Evolutionary conservation across 2,113 vertebrate species (phyloP), one percentile per base, ranked within the genome.

Genomic region (Zosterops japonicus): DNA sequence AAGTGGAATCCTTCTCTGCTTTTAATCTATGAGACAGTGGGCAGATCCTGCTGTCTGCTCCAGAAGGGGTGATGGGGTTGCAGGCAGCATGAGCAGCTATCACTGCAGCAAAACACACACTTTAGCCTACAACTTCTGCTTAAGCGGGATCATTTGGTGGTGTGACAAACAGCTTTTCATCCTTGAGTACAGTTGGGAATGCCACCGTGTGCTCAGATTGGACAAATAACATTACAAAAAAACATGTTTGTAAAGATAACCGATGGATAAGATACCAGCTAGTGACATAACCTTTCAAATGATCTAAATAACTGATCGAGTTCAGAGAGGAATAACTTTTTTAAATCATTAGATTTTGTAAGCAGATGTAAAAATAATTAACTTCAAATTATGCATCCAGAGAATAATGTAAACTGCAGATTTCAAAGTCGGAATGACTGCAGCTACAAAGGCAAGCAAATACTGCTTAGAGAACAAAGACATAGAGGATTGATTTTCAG

Each of bases 361-460:
- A 94, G 36, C 63, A 87, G n/a, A 79, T 36, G 33, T 74, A 96
- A 83, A 95, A 95, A 90, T 95, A 95, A 94, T 93, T 93, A 91
- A 68, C 84, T 91, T 93, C 77, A 96, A 96, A 92, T 93, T 95
- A 94, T 86, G 81, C 42, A 89, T 19, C 36, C n/a, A 83, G 72
- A 53, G 33, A 90, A 87, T 94, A 83, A 83, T 39, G 71, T 71
- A 75, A 61, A 83, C 74, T 81, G 29, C n/a, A 65, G 84, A 91
- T 87, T 85, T 50, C 68, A 46, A 79, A 78, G 67, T 69, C 93
- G 89, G 84, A 91, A 87, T 31, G 36, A 94, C 60, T 67, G 41
- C 46, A 55, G 59, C 68, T 59, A 53, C 56, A 89, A 78, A 92
- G 53, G 49, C 63, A 89, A 93, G 57, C 6, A 83, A 82, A 56